Percentiles rank a stretch among this genome's conserved stretches.
phyloP scores from a whole-genome alignment of 2,797 vertebrate species.

The Amniataba percoides region DNA sequence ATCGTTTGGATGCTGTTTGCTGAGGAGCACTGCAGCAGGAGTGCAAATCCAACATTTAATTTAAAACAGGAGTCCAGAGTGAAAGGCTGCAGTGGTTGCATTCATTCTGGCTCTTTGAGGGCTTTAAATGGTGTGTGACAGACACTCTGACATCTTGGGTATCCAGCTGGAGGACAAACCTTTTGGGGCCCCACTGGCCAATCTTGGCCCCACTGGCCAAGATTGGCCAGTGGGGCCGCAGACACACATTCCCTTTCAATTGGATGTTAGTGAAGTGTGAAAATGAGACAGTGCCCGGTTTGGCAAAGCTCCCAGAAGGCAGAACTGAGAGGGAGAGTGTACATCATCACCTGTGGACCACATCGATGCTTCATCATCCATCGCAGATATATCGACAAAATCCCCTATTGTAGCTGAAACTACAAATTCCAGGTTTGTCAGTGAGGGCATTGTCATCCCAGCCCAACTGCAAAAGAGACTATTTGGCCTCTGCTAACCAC shows the following conservation, averaged over 20 bases:
- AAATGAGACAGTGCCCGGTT: slow-evolving; percentile 43
- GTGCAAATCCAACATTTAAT: slow-evolving; percentile 46
- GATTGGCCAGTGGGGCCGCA: slow-evolving; percentile 13
- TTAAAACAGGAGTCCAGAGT: slow-evolving; percentile 39
- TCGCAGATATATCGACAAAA: background rate
- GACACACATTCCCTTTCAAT: slow-evolving; percentile 52
- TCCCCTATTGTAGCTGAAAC: background rate
- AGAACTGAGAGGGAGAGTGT: slow-evolving; percentile 34
- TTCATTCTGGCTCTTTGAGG: slow-evolving; percentile 22
- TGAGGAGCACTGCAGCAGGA: slow-evolving; percentile 19
- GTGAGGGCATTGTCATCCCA: slow-evolving; percentile 19
- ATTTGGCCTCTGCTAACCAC: slow-evolving; percentile 35
- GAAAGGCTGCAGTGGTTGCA: slow-evolving; percentile 24
- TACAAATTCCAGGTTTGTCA: slow-evolving; percentile 14
- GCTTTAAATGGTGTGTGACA: slow-evolving; percentile 41
- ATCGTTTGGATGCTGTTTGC: slow-evolving; percentile 24
- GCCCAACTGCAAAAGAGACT: slow-evolving; percentile 30
- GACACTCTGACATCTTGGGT: slow-evolving; percentile 34
- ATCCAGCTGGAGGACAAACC: slow-evolving; percentile 31
- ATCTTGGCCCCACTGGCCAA: no score
- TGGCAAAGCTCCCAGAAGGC: slow-evolving; percentile 40
- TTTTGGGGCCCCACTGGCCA: no score
- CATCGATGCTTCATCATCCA: slow-evolving; percentile 5
- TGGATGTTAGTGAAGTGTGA: slow-evolving; percentile 32
- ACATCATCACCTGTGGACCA: slow-evolving; percentile 32